Evolutionary conservation across 1,140 invertebrate species (phyloP), one percentile per base, ranked within the genome.

Genomic region (Magallana ariakensis): DNA sequence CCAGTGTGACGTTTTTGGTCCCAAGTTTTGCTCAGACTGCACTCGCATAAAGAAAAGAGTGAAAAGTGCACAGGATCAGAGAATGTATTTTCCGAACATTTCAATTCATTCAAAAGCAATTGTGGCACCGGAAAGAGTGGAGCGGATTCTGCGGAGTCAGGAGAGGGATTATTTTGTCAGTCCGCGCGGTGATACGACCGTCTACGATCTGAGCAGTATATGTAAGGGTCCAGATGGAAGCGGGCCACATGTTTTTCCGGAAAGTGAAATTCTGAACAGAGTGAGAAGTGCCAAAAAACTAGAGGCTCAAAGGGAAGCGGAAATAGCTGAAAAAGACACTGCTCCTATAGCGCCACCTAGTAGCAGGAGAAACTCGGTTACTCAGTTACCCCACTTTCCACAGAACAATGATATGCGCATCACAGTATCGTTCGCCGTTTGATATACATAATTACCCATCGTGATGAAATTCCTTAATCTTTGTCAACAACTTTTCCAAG

Each of bases 1-100:
- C 11, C 89, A 91, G 6, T 91, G 90, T 84, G 90, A 91, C 19
- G 87, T 91, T 0, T 85, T 91, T n/a, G 90, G 90, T 22, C 88
- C 89, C 4, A 81, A 88, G 55, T 88, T 87, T 15, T 91, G 90
- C 46, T 85, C 86, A 26, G 90, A 91, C 55, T 91, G 90, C 62
- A 89, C 86, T 80, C 83, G 89, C 33, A 53, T 89, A 4, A 81
- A 60, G 22, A 87, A 87, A 81, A 85, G 88, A 87, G 80, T 85
- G 16, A 85, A 55, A 26, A 88, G 85, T 80, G 75, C 80, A 1
- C 80, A 83, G 55, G 80, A 87, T 54, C 85, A 91, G 81, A 84
- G 56, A 56, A 86, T 60, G 58, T 85, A 87, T 60, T 91, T 91
- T 55, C 90, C 90, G 7, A 85, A 89, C 19, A 85, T 91, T 46